These are phyloP conservation scores for Aphrocallistes beatrix DNA, from an alignment of 37 sponge, comb jelly and placozoan species.

Conservation along the genomic window DNA sequence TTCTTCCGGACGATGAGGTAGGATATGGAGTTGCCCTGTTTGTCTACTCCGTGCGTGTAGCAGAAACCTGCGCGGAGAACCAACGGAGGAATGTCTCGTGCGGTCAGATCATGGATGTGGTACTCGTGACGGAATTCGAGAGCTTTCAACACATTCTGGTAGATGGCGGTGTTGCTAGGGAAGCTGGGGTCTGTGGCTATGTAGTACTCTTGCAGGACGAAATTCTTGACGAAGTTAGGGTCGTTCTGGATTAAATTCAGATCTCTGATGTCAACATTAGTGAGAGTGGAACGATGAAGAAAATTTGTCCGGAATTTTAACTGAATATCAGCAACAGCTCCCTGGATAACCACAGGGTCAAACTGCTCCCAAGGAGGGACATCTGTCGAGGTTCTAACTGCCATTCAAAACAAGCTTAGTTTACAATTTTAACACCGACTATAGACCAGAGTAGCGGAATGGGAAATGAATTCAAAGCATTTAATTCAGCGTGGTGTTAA, in stretches of 20 bases:
- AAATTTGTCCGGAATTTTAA: not conserved
- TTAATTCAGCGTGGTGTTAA: too few species aligned
- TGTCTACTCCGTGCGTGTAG: not conserved
- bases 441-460: too few species aligned
- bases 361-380: constrained; percentile 6
- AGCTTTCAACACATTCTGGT: not conserved
- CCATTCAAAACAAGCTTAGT: too few species aligned
- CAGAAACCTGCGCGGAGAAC: not conserved
- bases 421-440: too few species aligned
- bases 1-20: not conserved
- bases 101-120: not conserved
- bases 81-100: not conserved
- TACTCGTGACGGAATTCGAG: not conserved
- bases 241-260: not conserved
- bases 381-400: not conserved
- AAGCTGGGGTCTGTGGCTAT: not conserved
- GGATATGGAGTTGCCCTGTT: not conserved
- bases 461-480: too few species aligned
- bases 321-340: not conserved
- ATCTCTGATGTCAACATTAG: not conserved
- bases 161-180: not conserved
- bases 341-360: not conserved
- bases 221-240: not conserved
- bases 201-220: not conserved
- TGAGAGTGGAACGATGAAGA: not conserved